Conservation (phyloP, 2,797 vertebrate genomes). For the Garrulus glandarius region DNA sequence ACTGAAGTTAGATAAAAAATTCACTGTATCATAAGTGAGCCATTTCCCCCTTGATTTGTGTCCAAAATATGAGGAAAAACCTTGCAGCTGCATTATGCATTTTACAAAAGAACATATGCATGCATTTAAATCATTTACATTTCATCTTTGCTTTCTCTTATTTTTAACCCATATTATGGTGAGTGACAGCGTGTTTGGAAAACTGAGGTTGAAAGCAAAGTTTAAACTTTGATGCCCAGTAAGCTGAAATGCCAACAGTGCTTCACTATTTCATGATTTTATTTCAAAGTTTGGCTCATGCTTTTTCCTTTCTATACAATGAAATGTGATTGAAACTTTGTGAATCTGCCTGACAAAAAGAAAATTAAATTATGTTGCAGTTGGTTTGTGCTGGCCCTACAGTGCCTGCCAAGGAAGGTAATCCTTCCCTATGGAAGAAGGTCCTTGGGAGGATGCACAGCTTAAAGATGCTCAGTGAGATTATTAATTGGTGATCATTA, state of each 20-base stretch:
- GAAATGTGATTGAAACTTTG: background rate
- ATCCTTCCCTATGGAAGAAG: background rate
- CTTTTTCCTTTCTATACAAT: background rate
- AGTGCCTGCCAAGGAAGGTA: background rate
- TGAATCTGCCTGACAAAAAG: background rate
- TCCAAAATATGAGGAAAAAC: conserved; percentile 58
- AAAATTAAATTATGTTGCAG: background rate
- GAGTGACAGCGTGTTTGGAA: conserved; percentile 22
- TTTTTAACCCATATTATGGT: conserved; percentile 45
- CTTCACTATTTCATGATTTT: conserved; percentile 26
- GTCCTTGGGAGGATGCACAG: background rate
- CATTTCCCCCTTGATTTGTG: conserved; percentile 64
- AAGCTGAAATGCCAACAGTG: conserved; percentile 27
- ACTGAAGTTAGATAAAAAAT: conserved; percentile 58
- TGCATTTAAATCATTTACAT: conserved; percentile 70
- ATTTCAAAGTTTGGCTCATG: conserved; percentile 29
- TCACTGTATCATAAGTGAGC: conserved; percentile 49
- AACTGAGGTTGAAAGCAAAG: conserved; percentile 46
- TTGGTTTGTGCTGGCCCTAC: background rate
- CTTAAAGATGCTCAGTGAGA: background rate
- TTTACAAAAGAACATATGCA: conserved; percentile 69
- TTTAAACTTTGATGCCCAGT: conserved; percentile 65
- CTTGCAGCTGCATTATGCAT: conserved; percentile 63
- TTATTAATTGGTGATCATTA: background rate
- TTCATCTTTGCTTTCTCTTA: conserved; percentile 61